Percentiles rank a stretch among this genome's conserved stretches.
These are phyloP conservation scores for Gymnopithys bicolor DNA, from an alignment of 2,797 vertebrate species.

Conservation along the genomic window DNA sequence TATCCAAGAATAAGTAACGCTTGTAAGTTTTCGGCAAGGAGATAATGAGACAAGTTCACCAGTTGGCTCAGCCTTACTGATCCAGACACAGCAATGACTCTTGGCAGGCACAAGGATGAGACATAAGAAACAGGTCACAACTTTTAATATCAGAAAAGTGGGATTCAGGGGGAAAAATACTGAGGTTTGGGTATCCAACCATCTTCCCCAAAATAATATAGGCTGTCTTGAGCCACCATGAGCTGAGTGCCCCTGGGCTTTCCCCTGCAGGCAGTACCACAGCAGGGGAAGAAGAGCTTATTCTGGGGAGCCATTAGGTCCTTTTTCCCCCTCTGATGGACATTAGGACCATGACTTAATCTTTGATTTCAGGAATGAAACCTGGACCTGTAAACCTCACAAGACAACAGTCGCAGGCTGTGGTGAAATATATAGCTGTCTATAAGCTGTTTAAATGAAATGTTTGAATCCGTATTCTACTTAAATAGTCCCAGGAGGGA, in stretches of 20 bases:
- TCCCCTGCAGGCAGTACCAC: background rate
- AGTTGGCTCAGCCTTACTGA: constrained; percentile 54
- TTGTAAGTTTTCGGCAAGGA: constrained; percentile 63
- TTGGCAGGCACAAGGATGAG: background rate
- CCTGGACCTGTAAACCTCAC: background rate
- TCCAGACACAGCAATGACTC: constrained; percentile 6
- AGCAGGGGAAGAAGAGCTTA: background rate
- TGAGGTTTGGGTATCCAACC: background rate
- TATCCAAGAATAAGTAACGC: constrained; percentile 66
- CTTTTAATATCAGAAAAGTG: background rate
- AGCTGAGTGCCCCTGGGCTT: background rate
- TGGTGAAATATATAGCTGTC: background rate
- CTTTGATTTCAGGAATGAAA: background rate
- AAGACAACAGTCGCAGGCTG: background rate
- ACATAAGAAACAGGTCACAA: background rate
- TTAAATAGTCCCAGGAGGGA: background rate
- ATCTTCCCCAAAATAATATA: background rate
- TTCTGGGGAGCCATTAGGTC: background rate
- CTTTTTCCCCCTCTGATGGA: background rate
- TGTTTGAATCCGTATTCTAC: background rate
- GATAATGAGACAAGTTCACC: constrained; percentile 68
- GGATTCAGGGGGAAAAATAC: background rate
- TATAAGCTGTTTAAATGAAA: background rate
- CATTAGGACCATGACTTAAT: background rate
- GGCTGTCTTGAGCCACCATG: background rate